Evolutionary conservation across 2,797 vertebrate species (phyloP).

Genomic region (Mormyrops boulengeri): DNA sequence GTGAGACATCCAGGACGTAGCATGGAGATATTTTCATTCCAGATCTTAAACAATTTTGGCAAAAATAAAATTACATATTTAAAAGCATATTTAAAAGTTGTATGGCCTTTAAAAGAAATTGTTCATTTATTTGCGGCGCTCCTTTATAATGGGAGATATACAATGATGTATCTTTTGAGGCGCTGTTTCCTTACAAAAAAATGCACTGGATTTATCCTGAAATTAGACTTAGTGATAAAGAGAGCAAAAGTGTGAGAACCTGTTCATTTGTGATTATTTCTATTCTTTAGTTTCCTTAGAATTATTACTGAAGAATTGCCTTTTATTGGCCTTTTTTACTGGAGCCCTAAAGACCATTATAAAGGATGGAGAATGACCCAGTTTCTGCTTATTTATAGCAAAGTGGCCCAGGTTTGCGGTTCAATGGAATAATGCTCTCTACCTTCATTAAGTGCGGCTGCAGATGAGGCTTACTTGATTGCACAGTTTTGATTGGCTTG

Average conservation of each 20-base stretch:
- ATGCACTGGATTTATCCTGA: not conserved
- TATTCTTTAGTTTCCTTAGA: not conserved
- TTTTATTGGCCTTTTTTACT: not conserved
- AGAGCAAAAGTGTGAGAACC: not conserved
- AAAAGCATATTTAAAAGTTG: too few species aligned
- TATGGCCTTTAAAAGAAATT: too few species aligned
- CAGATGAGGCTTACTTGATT: not conserved
- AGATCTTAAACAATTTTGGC: not conserved
- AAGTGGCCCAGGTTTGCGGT: not conserved
- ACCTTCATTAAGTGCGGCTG: slow-evolving; percentile 8
- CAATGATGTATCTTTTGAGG: not conserved
- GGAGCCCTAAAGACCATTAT: not conserved
- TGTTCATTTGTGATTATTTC: not conserved
- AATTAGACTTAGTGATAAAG: not conserved
- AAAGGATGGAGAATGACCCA: not conserved
- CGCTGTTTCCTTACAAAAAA: not conserved
- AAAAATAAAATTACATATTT: too few species aligned
- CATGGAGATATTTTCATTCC: not conserved
- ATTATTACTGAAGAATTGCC: not conserved
- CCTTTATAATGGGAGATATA: not conserved
- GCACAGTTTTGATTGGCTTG: not conserved
- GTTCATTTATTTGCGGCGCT: not conserved
- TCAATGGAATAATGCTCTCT: not conserved
- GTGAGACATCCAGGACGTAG: not conserved
- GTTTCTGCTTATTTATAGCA: slow-evolving; percentile 1